Conservation (phyloP, 2,113 vertebrate genomes). For the Pedetes capensis region DNA sequence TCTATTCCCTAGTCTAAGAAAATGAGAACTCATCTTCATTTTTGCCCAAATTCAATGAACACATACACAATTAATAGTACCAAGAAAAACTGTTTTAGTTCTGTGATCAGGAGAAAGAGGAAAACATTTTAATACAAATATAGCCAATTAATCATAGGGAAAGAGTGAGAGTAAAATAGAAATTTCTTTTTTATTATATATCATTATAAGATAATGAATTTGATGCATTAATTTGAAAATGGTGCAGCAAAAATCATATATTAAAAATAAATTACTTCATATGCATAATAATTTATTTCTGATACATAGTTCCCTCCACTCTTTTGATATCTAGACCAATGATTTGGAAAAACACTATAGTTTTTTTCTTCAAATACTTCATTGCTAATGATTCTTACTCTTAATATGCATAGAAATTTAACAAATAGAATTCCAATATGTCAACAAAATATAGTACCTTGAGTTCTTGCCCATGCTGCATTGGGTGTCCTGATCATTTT, state of each 20-base stretch:
- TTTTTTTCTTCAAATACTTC: background rate
- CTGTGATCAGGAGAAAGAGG: background rate
- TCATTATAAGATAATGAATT: background rate
- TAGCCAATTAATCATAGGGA: background rate
- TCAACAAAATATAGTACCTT: background rate
- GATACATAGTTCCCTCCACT: background rate
- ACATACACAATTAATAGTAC: background rate
- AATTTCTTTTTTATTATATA: background rate
- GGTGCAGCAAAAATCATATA: background rate
- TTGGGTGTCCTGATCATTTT: background rate
- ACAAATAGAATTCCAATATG: background rate
- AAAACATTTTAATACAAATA: background rate
- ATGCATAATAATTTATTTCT: background rate
- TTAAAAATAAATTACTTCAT: background rate
- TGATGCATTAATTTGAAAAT: background rate
- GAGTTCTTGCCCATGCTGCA: background rate
- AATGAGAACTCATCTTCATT: background rate
- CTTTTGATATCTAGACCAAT: background rate
- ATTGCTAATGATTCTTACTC: background rate
- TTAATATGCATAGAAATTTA: background rate
- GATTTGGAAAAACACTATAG: background rate
- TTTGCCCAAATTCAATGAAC: background rate
- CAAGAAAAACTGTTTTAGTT: background rate
- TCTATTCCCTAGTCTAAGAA: background rate
- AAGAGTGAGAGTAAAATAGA: background rate